Percentiles rank a stretch among this genome's conserved stretches.
These are phyloP conservation scores for Rhagonycha lutea DNA, from an alignment of 2,888 invertebrate genomes.

Conservation along the genomic window DNA sequence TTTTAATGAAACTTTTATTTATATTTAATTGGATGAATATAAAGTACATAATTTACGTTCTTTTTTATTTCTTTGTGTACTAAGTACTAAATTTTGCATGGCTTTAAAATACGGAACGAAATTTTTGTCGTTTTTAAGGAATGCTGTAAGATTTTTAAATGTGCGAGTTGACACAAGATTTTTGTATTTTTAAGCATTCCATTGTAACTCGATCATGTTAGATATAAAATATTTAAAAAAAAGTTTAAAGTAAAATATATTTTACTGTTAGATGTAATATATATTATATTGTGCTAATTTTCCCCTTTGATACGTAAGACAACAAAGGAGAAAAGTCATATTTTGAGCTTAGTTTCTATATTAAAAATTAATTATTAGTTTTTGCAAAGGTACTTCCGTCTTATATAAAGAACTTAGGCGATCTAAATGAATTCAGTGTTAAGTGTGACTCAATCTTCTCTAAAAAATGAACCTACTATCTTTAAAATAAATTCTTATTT, in stretches of 20 bases:
- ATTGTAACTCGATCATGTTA: conserved; percentile 16
- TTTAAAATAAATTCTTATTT: background rate
- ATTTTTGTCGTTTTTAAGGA: conserved; percentile 1
- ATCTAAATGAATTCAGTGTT: conserved; percentile 21
- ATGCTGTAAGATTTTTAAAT: background rate
- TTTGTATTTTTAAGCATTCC: conserved; percentile 9
- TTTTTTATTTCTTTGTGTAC: background rate
- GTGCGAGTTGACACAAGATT: background rate
- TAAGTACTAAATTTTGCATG: background rate
- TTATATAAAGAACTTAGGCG: conserved; percentile 10
- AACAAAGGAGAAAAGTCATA: conserved; percentile 16
- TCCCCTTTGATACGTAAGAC: conserved; percentile 12
- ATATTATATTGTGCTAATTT: conserved; percentile 16
- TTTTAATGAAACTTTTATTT: background rate
- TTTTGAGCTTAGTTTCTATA: conserved; percentile 6
- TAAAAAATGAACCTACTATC: background rate
- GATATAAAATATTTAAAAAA: conserved; percentile 9
- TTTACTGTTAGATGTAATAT: conserved; percentile 25
- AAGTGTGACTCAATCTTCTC: conserved; percentile 13
- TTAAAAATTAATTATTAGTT: conserved; percentile 1
- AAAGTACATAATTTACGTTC: background rate
- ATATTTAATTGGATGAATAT: background rate
- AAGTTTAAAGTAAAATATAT: conserved; percentile 20
- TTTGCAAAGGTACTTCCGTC: conserved; percentile 16
- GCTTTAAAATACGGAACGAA: background rate